Evolutionary conservation across 2,888 invertebrate species (phyloP), one percentile per base, ranked within the genome.

Genomic region (Torymus tubicola): DNA sequence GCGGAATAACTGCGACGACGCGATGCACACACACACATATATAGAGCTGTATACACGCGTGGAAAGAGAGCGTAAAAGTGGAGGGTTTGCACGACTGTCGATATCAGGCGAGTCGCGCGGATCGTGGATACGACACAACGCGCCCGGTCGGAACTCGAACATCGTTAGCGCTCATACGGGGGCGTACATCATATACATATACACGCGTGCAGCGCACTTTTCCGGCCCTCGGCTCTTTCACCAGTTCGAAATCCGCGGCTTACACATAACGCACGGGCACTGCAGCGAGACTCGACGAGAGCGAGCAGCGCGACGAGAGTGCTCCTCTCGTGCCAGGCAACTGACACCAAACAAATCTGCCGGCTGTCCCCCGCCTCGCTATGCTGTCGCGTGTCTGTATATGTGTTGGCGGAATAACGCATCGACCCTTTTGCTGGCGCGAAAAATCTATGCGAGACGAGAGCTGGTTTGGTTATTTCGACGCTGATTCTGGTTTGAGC

Each of bases 271-370:
- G 60, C 18, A 24, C 18, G 24, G 53, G 13, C 24, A n/a, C 21
- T 12, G 5, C 24, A 42, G 55, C 69, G 31, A 18, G 52, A 18
- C 52, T 60, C 71, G 14, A n/a, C 13, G 52, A 21, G 50, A 16
- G 42, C 84, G 84, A 21, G 21, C 21, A 21, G 21, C 21, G 21
- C 71, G 14, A n/a, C 13, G 52, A 21, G 50, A 16, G 42, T 84
- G 84, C 85, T 83, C 80, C 68, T 74, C 82, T 71, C 82, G 83
- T 84, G 78, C 81, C 85, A 81, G 89, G 90, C 90, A 89, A 89
- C 86, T 90, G 90, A 90, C 90, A 88, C 87, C 87, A 86, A 89
- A 89, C 89, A 89, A 90, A 90, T 89, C 86, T 88, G 64, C 71
- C 65, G 11, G 14, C 42, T 57, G 31, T 58, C 58, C 18, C 61